Percentiles rank a stretch among this genome's conserved stretches.
Evolutionary conservation across 1,140 invertebrate genomes (phyloP).

Genomic region (Pomacea maculata): DNA sequence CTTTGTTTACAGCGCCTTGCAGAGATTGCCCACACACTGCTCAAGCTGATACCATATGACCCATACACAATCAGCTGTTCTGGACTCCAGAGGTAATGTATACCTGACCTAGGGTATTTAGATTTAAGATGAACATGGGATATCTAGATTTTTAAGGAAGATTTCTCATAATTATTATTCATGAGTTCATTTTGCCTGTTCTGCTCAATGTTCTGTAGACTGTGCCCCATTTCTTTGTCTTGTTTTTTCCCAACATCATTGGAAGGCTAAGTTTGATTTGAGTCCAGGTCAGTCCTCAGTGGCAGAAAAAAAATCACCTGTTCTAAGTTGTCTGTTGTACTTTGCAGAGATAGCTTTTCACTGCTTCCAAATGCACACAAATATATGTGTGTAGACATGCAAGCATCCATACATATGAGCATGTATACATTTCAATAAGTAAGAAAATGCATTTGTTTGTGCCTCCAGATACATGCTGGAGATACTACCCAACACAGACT

Average conservation of each 20-base stretch:
- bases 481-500: constrained; percentile 93
- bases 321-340: no score
- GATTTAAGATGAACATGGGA: background rate
- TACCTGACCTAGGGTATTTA: background rate
- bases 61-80: constrained; percentile 93
- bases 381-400: background rate
- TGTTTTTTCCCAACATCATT: no score
- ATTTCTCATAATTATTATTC: background rate
- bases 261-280: no score
- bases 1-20: constrained; percentile 81
- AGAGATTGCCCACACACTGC: constrained; percentile 93
- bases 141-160: background rate
- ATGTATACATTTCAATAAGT: background rate
- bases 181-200: no score
- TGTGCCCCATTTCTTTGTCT: no score
- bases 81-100: constrained; percentile 68
- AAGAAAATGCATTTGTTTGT: background rate
- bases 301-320: no score
- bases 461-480: constrained; percentile 84
- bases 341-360: no score
- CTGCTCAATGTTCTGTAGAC: no score
- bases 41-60: constrained; percentile 98
- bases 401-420: background rate
- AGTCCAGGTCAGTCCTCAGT: no score
- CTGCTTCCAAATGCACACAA: no score